Evolutionary conservation across 2,797 vertebrate genomes (phyloP), one percentile per base, ranked within the genome.

Genomic region (Denticeps clupeoides): DNA sequence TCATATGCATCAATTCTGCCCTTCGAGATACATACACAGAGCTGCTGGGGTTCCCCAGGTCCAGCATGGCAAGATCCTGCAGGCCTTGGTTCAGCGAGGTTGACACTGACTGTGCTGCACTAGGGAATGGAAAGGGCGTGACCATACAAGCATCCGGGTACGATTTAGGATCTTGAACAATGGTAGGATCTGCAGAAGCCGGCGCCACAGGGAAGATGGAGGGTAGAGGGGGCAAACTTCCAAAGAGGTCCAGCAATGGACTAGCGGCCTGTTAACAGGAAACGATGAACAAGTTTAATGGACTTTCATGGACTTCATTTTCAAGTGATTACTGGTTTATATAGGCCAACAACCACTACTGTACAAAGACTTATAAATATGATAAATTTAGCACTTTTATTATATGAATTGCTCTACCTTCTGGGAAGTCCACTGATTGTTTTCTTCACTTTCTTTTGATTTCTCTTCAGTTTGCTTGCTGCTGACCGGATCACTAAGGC

Each of bases 1-100:
- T 25, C 25, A 4, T 25, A 25, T 25, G 24, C 4, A 5, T 2
- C 5, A 24, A 2, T 33, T 15, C 33, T 13, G 12, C 13, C 13
- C 12, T 13, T 3, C 1, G 15, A 33, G 13, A 33, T n/a, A 18
- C 8, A 4, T 2, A 38, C 10, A 4, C 38, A 35, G 11, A 97
- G 93, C 68, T 84, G 79, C 80, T 81, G 53, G 75, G 67, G 55
- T 83, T 83, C 42, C 82, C 80, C 21, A 91, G 75, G 58, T 86
- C 87, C 31, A 93, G 45, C 47, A 84, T 59, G 47, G 85, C 77
- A 12, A 89, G 76, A 53, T 86, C 86, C 52, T 81, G 75, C 4
- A 79, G 53, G 33, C 62, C 56, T 51, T 60, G 75, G 54, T 48
- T 69, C 9, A 75, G 48, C 23, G 68, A 61, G 38, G 51, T 10